Evolutionary conservation across 1,140 invertebrate species (phyloP).

Genomic region (Drosophila willistoni): DNA sequence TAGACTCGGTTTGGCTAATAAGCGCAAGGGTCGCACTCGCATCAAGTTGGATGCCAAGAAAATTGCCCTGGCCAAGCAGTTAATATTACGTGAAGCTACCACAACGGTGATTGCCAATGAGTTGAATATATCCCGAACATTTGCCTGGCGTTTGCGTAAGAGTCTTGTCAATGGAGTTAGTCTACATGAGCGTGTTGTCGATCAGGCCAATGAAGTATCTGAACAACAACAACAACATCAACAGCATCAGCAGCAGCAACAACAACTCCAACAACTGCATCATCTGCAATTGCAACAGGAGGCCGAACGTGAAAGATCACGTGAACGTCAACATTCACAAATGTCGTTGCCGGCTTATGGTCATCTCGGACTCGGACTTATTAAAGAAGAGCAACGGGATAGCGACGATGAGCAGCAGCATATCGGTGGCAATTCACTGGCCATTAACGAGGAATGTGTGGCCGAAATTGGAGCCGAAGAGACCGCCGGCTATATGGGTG

Average conservation of each 20-base stretch:
- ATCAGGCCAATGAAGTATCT: slow-evolving; percentile 59
- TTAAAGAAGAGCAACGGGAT: slow-evolving; percentile 67
- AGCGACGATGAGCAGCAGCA: slow-evolving; percentile 55
- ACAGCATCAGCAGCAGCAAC: slow-evolving; percentile 44
- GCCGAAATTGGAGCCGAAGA: slow-evolving; percentile 71
- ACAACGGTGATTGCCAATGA: slow-evolving; percentile 81
- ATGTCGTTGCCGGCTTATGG: slow-evolving; percentile 42
- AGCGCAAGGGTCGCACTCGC: slow-evolving; percentile 79
- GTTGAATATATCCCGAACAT: slow-evolving; percentile 78
- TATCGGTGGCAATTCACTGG: slow-evolving; percentile 13
- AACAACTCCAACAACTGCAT: slow-evolving; percentile 28
- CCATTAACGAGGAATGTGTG: slow-evolving; percentile 41
- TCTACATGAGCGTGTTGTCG: slow-evolving; percentile 74
- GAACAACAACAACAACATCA: slow-evolving; percentile 44
- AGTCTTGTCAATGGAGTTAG: slow-evolving; percentile 80
- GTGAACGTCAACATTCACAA: slow-evolving; percentile 46
- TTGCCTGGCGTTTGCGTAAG: slow-evolving; percentile 80
- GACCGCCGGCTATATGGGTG: slow-evolving; percentile 66
- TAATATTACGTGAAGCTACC: slow-evolving; percentile 77
- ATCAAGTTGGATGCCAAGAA: slow-evolving; percentile 81
- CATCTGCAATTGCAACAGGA: slow-evolving; percentile 29
- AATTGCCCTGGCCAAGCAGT: slow-evolving; percentile 77
- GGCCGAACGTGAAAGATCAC: slow-evolving; percentile 23
- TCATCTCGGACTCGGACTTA: slow-evolving; percentile 52
- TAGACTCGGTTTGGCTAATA: slow-evolving; percentile 67